A percentile compares a stretch with the other conserved stretches of the same genome.
Conservation (phyloP, 1,140 invertebrate species). For the Antheraea pernyi region DNA sequence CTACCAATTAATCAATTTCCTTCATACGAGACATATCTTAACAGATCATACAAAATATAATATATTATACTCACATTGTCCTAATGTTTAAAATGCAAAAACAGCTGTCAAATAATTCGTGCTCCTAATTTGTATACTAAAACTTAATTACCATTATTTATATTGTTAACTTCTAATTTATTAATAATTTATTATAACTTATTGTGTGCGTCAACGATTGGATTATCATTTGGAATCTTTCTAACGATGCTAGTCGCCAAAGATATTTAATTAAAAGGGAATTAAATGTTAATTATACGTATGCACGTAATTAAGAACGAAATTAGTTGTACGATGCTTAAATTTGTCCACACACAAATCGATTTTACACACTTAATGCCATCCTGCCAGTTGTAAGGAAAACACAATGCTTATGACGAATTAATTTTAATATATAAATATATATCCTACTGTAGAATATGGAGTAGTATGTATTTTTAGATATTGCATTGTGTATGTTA, state of each 20-base stretch:
- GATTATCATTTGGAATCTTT: constrained; percentile 72
- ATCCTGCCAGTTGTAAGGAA: constrained; percentile 74
- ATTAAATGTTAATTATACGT: constrained; percentile 69
- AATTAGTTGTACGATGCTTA: constrained; percentile 70
- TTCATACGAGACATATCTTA: no score
- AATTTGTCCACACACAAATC: constrained; percentile 75
- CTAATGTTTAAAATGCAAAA: background rate
- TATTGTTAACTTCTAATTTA: background rate
- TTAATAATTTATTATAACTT: constrained; percentile 45
- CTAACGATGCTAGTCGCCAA: constrained; percentile 73
- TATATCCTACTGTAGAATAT: constrained; percentile 74
- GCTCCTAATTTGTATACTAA: background rate
- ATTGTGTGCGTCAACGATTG: no score
- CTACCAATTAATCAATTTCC: no score
- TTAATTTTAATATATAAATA: constrained; percentile 56
- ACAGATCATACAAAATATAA: no score
- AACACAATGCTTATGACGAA: constrained; percentile 77
- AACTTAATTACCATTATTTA: background rate
- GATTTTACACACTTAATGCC: constrained; percentile 74
- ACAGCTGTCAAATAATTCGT: background rate
- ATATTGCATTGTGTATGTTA: constrained; percentile 77
- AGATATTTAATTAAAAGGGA: constrained; percentile 61
- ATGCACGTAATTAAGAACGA: constrained; percentile 69
- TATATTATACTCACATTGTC: no score
- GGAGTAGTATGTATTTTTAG: constrained; percentile 77